Evolutionary conservation across 2,113 vertebrate species (phyloP).

Genomic region (Gambusia holbrooki): DNA sequence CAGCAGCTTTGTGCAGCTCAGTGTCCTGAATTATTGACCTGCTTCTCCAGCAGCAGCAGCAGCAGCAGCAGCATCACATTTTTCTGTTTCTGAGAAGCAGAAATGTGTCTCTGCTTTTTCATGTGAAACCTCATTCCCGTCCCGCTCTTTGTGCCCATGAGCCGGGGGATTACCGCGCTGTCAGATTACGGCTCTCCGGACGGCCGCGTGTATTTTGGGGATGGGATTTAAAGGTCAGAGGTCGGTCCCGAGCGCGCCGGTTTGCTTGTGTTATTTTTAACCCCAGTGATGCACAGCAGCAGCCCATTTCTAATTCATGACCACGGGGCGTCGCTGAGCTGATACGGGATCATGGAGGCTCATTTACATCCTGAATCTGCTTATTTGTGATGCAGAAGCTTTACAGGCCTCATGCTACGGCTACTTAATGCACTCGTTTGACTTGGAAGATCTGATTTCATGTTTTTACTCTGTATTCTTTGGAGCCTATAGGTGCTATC

Average conservation of each 20-base stretch:
- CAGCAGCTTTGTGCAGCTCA: slow-evolving; percentile 26
- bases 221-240: slow-evolving; percentile 65
- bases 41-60: slow-evolving; percentile 27
- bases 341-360: slow-evolving; percentile 13
- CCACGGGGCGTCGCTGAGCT: slow-evolving; percentile 18
- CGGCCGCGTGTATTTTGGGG: slow-evolving; percentile 60
- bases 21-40: slow-evolving; percentile 57
- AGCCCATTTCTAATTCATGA: slow-evolving; percentile 36
- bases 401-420: neutral
- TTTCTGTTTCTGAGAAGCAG: slow-evolving; percentile 30
- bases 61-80: slow-evolving; percentile 9
- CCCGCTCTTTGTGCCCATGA: slow-evolving; percentile 10
- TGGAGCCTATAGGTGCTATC: neutral
- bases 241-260: slow-evolving; percentile 43
- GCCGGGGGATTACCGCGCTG: slow-evolving; percentile 46
- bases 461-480: neutral
- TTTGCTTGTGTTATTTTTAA: slow-evolving; percentile 63
- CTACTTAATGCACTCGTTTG: neutral
- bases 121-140: slow-evolving; percentile 40
- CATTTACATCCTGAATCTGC: neutral
- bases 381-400: slow-evolving; percentile 8
- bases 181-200: slow-evolving; percentile 57
- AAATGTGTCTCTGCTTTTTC: neutral
- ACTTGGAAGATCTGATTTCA: neutral
- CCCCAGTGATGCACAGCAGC: slow-evolving; percentile 18